These are phyloP conservation scores for Ophiodon elongatus DNA, from an alignment of 2,113 vertebrate species.

Conservation along the genomic window DNA sequence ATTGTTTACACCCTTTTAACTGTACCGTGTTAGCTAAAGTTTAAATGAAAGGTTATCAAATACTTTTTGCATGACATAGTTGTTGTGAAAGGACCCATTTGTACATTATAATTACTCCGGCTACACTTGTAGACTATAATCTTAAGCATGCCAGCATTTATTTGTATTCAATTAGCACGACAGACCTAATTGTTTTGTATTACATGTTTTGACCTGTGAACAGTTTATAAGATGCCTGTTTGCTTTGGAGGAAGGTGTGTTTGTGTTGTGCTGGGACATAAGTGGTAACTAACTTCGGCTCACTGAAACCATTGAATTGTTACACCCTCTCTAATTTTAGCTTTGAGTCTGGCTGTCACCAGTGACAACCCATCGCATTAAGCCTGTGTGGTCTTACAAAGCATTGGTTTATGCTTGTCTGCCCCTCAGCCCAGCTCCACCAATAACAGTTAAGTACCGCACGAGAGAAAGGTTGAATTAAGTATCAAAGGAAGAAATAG, in stretches of 20 bases:
- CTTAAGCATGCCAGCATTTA: background rate
- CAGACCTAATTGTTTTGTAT: background rate
- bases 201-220: constrained; percentile 6
- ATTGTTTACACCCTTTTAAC: background rate
- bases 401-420: constrained; percentile 47
- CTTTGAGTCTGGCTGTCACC: constrained; percentile 13
- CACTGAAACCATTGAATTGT: constrained; percentile 33
- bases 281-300: background rate
- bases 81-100: background rate
- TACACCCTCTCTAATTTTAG: constrained; percentile 64
- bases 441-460: constrained; percentile 59
- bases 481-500: constrained; percentile 56
- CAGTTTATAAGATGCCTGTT: constrained; percentile 37
- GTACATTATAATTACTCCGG: background rate
- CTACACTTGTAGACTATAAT: background rate
- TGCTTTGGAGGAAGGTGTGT: constrained; percentile 3
- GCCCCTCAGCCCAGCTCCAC: constrained; percentile 38
- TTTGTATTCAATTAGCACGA: background rate
- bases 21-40: too few relatives aligned
- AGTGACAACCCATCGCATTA: constrained; percentile 57
- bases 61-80: background rate
- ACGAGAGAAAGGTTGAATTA: constrained; percentile 30
- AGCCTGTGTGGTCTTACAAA: constrained; percentile 41
- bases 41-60: background rate
- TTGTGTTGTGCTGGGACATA: constrained; percentile 15